Conservation (phyloP, 2,888 invertebrate species). For the Diadegma fenestrale region DNA sequence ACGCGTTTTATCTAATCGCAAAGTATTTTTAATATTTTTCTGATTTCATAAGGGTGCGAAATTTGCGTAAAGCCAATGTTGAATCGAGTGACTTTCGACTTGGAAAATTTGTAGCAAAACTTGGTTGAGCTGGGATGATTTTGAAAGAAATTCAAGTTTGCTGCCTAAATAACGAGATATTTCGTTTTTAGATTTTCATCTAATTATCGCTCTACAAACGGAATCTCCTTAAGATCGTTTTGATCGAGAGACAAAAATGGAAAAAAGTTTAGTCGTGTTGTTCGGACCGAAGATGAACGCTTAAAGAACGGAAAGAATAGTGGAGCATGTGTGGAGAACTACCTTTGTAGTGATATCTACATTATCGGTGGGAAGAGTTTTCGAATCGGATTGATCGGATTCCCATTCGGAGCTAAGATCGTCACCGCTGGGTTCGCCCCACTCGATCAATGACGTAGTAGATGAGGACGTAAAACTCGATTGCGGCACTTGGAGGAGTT, state of each 20-base stretch:
- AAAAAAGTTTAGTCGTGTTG: neutral
- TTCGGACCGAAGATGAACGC: neutral
- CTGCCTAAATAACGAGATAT: too few species aligned
- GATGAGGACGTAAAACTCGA: constrained; percentile 72
- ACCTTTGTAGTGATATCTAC: constrained; percentile 70
- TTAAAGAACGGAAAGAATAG: constrained; percentile 3
- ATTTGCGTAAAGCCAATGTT: too few species aligned
- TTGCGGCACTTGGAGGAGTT: constrained; percentile 90
- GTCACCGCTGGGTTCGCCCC: constrained; percentile 95
- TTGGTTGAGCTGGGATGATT: too few species aligned
- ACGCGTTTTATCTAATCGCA: too few species aligned
- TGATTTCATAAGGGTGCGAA: too few species aligned
- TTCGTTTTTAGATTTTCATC: too few species aligned
- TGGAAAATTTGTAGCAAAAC: too few species aligned
- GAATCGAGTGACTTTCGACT: too few species aligned
- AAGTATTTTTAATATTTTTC: too few species aligned
- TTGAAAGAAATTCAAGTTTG: too few species aligned
- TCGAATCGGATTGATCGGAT: constrained; percentile 87
- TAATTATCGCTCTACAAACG: too few species aligned
- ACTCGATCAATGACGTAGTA: constrained; percentile 88
- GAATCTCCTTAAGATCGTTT: too few species aligned
- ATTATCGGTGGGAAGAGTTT: constrained; percentile 58
- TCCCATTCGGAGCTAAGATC: constrained; percentile 97
- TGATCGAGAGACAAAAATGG: neutral
- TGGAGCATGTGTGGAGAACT: neutral